Base-by-base conservation (phyloP, 2,888 invertebrate genomes). In the Scotopteryx bipunctaria region DNA sequence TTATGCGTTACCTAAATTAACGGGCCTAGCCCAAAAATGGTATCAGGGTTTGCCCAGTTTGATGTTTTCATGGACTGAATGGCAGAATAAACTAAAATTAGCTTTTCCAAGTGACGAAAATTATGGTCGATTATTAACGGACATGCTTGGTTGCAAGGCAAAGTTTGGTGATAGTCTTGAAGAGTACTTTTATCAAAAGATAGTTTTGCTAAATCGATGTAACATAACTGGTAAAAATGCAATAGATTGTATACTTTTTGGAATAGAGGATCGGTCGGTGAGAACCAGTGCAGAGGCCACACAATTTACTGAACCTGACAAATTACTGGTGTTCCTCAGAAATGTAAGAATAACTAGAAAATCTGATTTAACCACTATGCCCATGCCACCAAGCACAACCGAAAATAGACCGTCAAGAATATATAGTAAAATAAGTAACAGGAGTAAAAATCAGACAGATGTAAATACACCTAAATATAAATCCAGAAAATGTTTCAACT, bases 131-230 rank as follows among this genome's bases (percentile, higher is more conserved):
- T 2, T 42, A 23, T 14, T 42, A 3, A 32, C 21, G 1, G 42
- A 42, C 1, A 42, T 42, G 42, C 5, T 31, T 16, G 8, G 3
- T 21, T 21, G 9, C 27, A 27, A 27, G 27, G 33, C 16, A n/a
- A 15, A 16, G 2, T 47, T 21, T 33, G 40, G 46, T 0, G 46
- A 47, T 0, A 17, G 38, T 1, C 8, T 40, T 3, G 46, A 47
- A 5, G 17, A 25, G 2, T 47, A 47, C 13, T 47, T 17, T 11
- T 47, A 47, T 15, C 9, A 38, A 2, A 47, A 47, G n/a, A 33
- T 15, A 4, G 15, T 5, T 6, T 6, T 47, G 13, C 1, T 47
- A 4, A 47, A 37, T 5, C 11, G 37, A 3, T 45, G 45, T 16
- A 14, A 21, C 0, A 36, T 45, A 17, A 3, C 13, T 2, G 37